Percentiles rank a stretch among this genome's conserved stretches.
phyloP scores from a whole-genome alignment of 2,888 invertebrate genomes.

The Stenodera caucasica region DNA sequence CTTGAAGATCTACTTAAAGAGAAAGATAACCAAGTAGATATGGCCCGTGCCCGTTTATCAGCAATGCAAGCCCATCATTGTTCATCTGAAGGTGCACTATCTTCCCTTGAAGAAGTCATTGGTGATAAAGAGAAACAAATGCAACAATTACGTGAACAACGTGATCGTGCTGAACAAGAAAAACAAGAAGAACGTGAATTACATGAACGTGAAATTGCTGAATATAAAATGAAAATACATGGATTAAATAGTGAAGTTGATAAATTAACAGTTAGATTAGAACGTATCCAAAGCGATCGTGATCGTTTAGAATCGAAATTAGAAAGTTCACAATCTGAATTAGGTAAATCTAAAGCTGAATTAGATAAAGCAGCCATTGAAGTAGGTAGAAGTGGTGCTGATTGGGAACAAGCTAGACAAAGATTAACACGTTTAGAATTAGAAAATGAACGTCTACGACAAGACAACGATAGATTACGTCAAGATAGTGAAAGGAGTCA shows the following conservation, averaged over 20 bases:
- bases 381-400: slow-evolving; percentile 84
- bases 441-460: slow-evolving; percentile 86
- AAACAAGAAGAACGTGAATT: slow-evolving; percentile 94
- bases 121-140: slow-evolving; percentile 98
- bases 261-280: slow-evolving; percentile 82
- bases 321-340: slow-evolving; percentile 89
- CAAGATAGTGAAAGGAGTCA: slow-evolving; percentile 53
- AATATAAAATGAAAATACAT: slow-evolving; percentile 93
- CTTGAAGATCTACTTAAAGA: slow-evolving; percentile 96
- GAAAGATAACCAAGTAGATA: slow-evolving; percentile 97
- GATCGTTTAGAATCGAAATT: slow-evolving; percentile 88
- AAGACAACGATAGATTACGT: slow-evolving; percentile 68
- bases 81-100: slow-evolving; percentile 89
- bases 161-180: slow-evolving; percentile 94
- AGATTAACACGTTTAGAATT: slow-evolving; percentile 81
- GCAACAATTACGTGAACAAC: slow-evolving; percentile 88
- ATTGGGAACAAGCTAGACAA: slow-evolving; percentile 86
- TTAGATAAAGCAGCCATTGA: slow-evolving; percentile 89
- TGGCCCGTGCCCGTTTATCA: slow-evolving; percentile 85
- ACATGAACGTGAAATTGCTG: slow-evolving; percentile 90
- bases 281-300: slow-evolving; percentile 87
- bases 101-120: slow-evolving; percentile 92
- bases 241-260: slow-evolving; percentile 90
- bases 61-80: slow-evolving; percentile 95
- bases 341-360: slow-evolving; percentile 93